These are phyloP conservation scores for Lophotis ruficrista DNA, from an alignment of 2,113 vertebrate genomes.

Conservation along the genomic window DNA sequence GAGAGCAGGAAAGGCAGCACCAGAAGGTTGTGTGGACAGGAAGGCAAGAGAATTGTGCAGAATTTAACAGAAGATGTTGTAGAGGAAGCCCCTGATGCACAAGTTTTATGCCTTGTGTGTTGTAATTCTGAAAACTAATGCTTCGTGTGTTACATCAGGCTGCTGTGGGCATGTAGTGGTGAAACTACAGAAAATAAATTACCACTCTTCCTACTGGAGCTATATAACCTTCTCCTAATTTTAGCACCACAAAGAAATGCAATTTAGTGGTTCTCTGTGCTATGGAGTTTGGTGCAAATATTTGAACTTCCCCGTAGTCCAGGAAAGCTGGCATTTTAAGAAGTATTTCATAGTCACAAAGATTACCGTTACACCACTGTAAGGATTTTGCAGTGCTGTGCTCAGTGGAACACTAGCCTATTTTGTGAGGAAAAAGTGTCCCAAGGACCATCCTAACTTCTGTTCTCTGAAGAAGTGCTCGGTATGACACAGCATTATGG, in stretches of 20 bases:
- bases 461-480: conserved; percentile 39
- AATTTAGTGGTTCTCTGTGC: neutral
- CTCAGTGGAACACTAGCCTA: neutral
- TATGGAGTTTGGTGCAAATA: neutral
- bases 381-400: conserved; percentile 30
- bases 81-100: neutral
- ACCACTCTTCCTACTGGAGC: neutral
- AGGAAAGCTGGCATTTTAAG: conserved; percentile 25
- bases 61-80: neutral
- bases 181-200: neutral
- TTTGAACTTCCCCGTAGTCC: conserved; percentile 1
- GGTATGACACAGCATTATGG: conserved; percentile 26
- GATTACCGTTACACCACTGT: neutral
- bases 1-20: neutral
- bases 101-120: neutral
- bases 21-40: neutral
- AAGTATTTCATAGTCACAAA: conserved; percentile 10
- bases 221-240: neutral
- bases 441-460: conserved; percentile 11
- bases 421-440: neutral
- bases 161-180: neutral
- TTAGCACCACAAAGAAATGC: neutral
- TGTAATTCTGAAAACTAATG: neutral
- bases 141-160: neutral
- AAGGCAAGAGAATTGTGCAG: neutral